These are phyloP conservation scores for Sinocyclocheilus maitianheensis DNA, from an alignment of 2,113 vertebrate species.

Conservation along the genomic window DNA sequence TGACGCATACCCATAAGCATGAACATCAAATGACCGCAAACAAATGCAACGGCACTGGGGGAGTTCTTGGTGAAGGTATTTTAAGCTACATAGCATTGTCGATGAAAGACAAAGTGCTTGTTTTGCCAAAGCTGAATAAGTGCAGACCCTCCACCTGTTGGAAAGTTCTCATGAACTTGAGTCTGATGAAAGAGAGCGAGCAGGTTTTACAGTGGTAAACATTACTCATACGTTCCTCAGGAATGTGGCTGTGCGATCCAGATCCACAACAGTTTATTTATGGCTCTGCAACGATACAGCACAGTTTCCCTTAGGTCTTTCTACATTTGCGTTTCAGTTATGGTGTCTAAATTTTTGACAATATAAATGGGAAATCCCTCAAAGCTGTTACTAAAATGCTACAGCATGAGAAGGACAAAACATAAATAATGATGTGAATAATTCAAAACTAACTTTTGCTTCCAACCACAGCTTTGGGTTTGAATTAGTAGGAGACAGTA, in stretches of 20 bases:
- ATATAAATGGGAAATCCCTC: too few relatives aligned
- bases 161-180: conserved; percentile 3
- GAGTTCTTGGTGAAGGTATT: conserved; percentile 30
- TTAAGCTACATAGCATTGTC: conserved; percentile 18
- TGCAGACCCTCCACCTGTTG: conserved; percentile 32
- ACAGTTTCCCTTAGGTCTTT: conserved; percentile 18
- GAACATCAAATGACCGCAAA: conserved; percentile 9
- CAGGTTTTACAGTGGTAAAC: conserved; percentile 5
- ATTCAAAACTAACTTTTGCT: too few relatives aligned
- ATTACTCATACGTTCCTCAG: conserved; percentile 26
- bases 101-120: conserved; percentile 38
- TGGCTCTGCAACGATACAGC: conserved; percentile 27
- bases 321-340: neutral
- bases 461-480: too few relatives aligned
- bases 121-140: neutral
- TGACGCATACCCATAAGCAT: neutral
- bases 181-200: conserved; percentile 28
- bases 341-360: too few relatives aligned
- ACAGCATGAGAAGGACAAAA: too few relatives aligned
- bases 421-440: too few relatives aligned
- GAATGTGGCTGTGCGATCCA: conserved; percentile 29
- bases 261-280: conserved; percentile 48
- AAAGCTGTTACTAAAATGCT: too few relatives aligned
- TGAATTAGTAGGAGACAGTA: too few relatives aligned
- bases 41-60: neutral